phyloP scores from a whole-genome alignment of 2,888 invertebrate genomes.

The Trissonchulus sp. region DNA sequence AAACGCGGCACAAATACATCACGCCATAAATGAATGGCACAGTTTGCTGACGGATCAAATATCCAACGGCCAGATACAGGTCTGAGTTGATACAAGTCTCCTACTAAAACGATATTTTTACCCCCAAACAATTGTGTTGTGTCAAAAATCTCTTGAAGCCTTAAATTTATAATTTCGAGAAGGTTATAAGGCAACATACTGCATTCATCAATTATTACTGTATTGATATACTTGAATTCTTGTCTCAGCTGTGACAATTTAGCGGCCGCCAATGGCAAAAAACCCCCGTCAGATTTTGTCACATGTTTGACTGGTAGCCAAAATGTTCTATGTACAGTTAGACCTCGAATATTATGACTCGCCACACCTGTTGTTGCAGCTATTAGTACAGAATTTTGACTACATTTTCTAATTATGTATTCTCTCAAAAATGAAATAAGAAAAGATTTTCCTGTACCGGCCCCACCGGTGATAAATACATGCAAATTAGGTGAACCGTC shows the following conservation, averaged over 20 bases:
- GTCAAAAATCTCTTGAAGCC: conserved; percentile 18
- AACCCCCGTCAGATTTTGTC: background rate
- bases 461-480: conserved; percentile 11
- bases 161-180: background rate
- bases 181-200: conserved; percentile 1
- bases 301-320: conserved; percentile 2
- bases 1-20: background rate
- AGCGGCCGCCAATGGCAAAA: background rate
- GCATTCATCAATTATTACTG: conserved; percentile 19
- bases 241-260: background rate
- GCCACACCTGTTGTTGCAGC: conserved; percentile 7
- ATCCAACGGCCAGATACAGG: conserved; percentile 12
- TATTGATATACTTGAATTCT: background rate
- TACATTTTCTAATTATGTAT: background rate
- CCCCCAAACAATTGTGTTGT: background rate
- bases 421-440: background rate
- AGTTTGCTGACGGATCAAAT: background rate
- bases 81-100: conserved; percentile 17
- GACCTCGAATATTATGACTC: background rate
- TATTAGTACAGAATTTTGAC: background rate
- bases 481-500: background rate
- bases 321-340: background rate
- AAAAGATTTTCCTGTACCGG: background rate
- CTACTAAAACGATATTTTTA: conserved; percentile 8
- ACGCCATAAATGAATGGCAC: background rate